A percentile compares a stretch with the other conserved stretches of the same genome.
Conservation (phyloP, 2,888 invertebrate genomes). For the Agrotis clavis region DNA sequence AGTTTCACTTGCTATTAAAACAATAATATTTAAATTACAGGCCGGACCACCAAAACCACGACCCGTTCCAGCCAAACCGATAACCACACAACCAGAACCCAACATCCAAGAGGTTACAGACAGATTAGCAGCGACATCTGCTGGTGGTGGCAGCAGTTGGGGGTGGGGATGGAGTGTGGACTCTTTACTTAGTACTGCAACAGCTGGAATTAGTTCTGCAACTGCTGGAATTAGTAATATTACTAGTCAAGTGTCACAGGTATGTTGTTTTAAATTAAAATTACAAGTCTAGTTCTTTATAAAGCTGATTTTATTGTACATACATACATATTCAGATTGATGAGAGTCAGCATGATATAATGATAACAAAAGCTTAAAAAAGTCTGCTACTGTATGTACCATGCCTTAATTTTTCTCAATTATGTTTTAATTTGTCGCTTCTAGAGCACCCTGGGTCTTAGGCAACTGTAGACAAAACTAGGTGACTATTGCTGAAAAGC, state of each 20-base stretch:
- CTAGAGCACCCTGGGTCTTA: too few relatives aligned
- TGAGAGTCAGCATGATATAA: too few relatives aligned
- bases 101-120: constrained; percentile 82
- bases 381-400: too few relatives aligned
- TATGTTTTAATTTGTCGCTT: too few relatives aligned
- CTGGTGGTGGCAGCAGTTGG: constrained; percentile 88
- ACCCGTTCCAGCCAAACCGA: constrained; percentile 32
- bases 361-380: too few relatives aligned
- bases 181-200: constrained; percentile 94
- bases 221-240: constrained; percentile 94
- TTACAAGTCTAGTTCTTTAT: too few relatives aligned
- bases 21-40: constrained; percentile 51
- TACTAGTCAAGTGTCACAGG: constrained; percentile 94
- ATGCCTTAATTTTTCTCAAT: too few relatives aligned
- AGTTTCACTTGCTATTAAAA: neutral
- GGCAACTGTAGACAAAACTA: too few relatives aligned
- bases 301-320: too few relatives aligned
- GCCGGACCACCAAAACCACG: constrained; percentile 43
- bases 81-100: constrained; percentile 50
- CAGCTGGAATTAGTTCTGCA: constrained; percentile 94
- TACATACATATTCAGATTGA: too few relatives aligned
- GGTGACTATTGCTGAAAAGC: too few relatives aligned
- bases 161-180: constrained; percentile 94
- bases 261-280: constrained; percentile 43
- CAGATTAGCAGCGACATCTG: constrained; percentile 71